These are phyloP conservation scores for Glyphotaelius pellucidus DNA, from an alignment of 2,888 invertebrate species.

Conservation along the genomic window DNA sequence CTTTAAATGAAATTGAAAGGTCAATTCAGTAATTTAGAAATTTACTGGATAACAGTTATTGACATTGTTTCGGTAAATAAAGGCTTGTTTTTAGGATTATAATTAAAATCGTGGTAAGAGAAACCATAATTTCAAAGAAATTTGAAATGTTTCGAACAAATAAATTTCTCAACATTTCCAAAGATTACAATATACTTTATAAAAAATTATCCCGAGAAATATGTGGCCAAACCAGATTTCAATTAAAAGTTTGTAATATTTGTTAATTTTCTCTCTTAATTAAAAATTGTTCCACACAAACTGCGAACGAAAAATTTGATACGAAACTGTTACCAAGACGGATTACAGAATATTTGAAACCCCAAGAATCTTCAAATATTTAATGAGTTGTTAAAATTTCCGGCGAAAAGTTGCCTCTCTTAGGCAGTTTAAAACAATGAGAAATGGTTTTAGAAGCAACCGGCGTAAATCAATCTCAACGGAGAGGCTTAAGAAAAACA, in stretches of 20 bases:
- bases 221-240: conserved; percentile 55
- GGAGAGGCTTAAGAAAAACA: conserved; percentile 59
- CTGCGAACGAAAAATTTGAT: conserved; percentile 49
- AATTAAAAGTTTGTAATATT: conserved; percentile 57
- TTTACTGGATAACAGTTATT: not conserved
- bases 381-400: conserved; percentile 59
- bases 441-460: conserved; percentile 50
- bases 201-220: conserved; percentile 53
- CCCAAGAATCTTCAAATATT: conserved; percentile 58
- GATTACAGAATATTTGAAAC: conserved; percentile 55
- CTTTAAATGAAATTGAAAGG: not conserved
- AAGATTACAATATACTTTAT: conserved; percentile 52
- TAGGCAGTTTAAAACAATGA: conserved; percentile 59
- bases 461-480: conserved; percentile 58
- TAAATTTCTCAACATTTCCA: conserved; percentile 21
- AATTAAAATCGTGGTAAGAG: not conserved
- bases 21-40: not conserved
- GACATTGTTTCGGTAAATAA: not conserved
- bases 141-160: conserved; percentile 15
- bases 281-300: conserved; percentile 54
- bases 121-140: not conserved
- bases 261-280: conserved; percentile 58
- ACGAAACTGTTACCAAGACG: conserved; percentile 51
- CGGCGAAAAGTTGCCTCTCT: conserved; percentile 54
- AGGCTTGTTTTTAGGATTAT: not conserved